Evolutionary conservation across 2,113 vertebrate genomes (phyloP), one percentile per base, ranked within the genome.

Genomic region (Nicator chloris): DNA sequence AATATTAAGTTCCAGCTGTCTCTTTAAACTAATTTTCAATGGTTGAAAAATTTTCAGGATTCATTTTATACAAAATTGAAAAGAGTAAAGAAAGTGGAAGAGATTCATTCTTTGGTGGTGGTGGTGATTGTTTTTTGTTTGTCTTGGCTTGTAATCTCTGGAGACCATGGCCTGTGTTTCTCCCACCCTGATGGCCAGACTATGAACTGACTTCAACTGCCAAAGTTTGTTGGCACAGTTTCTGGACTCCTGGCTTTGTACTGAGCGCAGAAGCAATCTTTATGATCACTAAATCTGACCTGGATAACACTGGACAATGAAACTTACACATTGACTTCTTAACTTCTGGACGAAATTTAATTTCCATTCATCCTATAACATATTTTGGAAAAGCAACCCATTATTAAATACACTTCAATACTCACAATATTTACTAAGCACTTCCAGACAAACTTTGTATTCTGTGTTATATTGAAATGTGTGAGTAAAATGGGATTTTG

Each of bases 221-320:
- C 96, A 96, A 61, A 90, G 69, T 75, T 94, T 94, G 59, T 6
- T 96, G 92, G 92, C 96, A 80, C 15, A 20, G 33, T 53, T 95
- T 90, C 63, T 53, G 90, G 63, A 45, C 73, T 87, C 63, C 71
- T 80, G 75, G 57, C 75, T 94, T 71, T 79, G 37, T 63, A 93
- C 17, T 59, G 56, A 91, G 39, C 21, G 64, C 63, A 93, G 63
- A 80, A 91, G 39, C 78, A 85, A 83, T 77, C 66, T 90, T 93
- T 92, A 90, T 35, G 63, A 92, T 73, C 79, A 80, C 71, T 80
- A 88, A 89, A 86, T 86, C 79, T 92, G 92, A 95, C 80, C 82
- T 91, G 80, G 83, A 54, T 86, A 90, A 81, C 86, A 81, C n/a
- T 77, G 66, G 86, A 79, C 76, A 91, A 81, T 22, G n/a, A 80